phyloP scores from a whole-genome alignment of 37 sponge, comb jelly and placozoan genomes.

The Cliona cf. orientalis region DNA sequence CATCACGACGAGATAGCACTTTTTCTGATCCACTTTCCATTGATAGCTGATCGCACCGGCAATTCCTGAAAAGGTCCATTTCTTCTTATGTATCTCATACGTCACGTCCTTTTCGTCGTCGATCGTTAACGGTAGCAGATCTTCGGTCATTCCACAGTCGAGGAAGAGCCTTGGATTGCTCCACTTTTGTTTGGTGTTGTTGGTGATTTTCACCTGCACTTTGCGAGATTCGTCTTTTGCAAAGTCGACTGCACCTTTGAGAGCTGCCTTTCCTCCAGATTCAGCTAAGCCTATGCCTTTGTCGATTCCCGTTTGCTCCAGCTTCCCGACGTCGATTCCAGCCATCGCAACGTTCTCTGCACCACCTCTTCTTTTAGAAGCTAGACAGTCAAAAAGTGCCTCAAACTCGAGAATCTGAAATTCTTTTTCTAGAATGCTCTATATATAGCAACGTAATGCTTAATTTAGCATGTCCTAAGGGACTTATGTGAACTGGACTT shows the following conservation, averaged over 20 bases:
- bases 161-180: constrained; percentile 11
- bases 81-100: constrained; percentile 10
- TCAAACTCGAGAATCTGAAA: too few relatives aligned
- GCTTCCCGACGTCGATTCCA: too few relatives aligned
- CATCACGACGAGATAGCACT: neutral
- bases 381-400: too few relatives aligned
- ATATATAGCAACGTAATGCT: too few relatives aligned
- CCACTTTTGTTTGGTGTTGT: constrained; percentile 12
- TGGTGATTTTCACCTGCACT: neutral
- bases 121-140: neutral
- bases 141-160: constrained; percentile 10
- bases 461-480: too few relatives aligned
- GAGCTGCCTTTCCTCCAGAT: neutral
- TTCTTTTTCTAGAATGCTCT: too few relatives aligned
- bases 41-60: constrained; percentile 3
- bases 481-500: too few relatives aligned
- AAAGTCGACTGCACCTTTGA: neutral
- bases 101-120: neutral
- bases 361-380: too few relatives aligned
- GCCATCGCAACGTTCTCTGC: too few relatives aligned
- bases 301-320: neutral
- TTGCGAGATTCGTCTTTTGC: constrained; percentile 13
- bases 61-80: constrained; percentile 10
- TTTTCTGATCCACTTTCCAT: neutral
- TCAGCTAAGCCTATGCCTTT: neutral